These are phyloP conservation scores for Montipora cactus DNA, from an alignment of 64 coral and sea anemone genomes.

Conservation along the genomic window DNA sequence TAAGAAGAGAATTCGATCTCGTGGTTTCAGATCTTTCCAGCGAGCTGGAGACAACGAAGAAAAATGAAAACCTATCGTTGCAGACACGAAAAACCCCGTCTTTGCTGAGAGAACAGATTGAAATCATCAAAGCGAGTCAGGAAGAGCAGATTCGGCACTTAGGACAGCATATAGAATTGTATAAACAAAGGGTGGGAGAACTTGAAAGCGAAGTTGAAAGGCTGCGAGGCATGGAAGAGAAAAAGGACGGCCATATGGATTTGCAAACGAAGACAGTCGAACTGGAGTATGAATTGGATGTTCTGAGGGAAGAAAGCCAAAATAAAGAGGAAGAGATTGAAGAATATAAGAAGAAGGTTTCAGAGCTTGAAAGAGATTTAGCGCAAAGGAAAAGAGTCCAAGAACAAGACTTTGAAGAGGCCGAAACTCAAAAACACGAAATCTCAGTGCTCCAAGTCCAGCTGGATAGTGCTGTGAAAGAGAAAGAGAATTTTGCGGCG, in stretches of 20 bases:
- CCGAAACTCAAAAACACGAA: not conserved
- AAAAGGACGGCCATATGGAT: conserved; percentile 36
- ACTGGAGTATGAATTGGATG: conserved; percentile 46
- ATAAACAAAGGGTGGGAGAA: conserved; percentile 56
- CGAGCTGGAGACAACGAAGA: conserved; percentile 69
- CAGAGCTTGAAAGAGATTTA: conserved; percentile 59
- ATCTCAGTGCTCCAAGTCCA: conserved; percentile 26
- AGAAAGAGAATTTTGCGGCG: not conserved
- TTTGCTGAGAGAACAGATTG: conserved; percentile 55
- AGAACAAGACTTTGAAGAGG: not conserved
- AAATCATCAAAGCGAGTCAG: conserved; percentile 61
- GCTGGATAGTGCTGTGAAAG: not conserved
- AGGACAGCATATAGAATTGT: conserved; percentile 61
- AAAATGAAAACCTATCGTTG: not conserved
- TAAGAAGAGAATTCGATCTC: conserved; percentile 83
- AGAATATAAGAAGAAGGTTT: conserved; percentile 60
- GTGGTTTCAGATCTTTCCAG: conserved; percentile 77
- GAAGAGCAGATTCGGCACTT: conserved; percentile 52
- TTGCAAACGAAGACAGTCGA: conserved; percentile 42
- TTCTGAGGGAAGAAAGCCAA: conserved; percentile 36
- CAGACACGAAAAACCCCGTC: conserved; percentile 50
- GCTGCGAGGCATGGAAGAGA: conserved; percentile 35
- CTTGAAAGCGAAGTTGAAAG: conserved; percentile 54
- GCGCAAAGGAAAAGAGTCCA: not conserved
- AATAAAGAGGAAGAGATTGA: conserved; percentile 68